phyloP scores from a whole-genome alignment of 2,797 vertebrate genomes.

The Urophycis tenuis region DNA sequence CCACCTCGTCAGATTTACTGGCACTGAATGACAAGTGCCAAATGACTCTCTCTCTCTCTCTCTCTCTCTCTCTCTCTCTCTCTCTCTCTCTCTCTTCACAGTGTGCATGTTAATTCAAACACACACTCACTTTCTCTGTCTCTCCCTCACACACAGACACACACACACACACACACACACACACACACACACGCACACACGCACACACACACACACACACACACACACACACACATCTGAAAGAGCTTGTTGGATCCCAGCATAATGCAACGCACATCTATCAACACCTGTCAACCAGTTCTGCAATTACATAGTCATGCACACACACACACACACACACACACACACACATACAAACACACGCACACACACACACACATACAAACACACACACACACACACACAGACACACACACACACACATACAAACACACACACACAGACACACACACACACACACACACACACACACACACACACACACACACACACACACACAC shows the following conservation, averaged over 20 bases:
- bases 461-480: conserved; percentile 24
- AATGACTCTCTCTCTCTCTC: conserved; percentile 9
- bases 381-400: conserved; percentile 23
- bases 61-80: conserved; percentile 4
- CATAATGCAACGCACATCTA: conserved; percentile 2
- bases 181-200: conserved; percentile 2
- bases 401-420: conserved; percentile 20
- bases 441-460: conserved; percentile 21
- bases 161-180: conserved; percentile 4
- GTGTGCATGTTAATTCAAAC: background rate
- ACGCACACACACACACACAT: conserved; percentile 22
- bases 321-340: conserved; percentile 3
- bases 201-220: conserved; percentile 6
- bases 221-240: conserved; percentile 2
- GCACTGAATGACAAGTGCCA: conserved; percentile 14
- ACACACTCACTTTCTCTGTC: conserved; percentile 2
- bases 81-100: conserved; percentile 4
- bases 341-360: conserved; percentile 24
- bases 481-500: conserved; percentile 20
- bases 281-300: background rate
- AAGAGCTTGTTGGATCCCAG: background rate
- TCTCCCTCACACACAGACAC: conserved; percentile 15
- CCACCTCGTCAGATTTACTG: conserved; percentile 28
- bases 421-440: conserved; percentile 5
- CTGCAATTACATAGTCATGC: background rate